These are phyloP conservation scores for Diplolepis rosae DNA, from an alignment of 2,888 invertebrate genomes.

Conservation along the genomic window DNA sequence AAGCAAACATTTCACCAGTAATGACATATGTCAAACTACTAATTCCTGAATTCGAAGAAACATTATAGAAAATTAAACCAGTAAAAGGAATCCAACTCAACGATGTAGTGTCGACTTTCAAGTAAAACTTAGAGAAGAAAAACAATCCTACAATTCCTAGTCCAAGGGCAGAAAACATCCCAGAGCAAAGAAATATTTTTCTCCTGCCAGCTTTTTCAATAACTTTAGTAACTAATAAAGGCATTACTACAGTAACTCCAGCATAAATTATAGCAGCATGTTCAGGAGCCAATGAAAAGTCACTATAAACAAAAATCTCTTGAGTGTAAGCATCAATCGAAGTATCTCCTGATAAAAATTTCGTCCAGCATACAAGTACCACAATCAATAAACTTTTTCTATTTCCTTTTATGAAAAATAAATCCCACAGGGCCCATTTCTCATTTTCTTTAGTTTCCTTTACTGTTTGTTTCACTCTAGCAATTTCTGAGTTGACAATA, in stretches of 20 bases:
- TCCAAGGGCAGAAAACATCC: slow-evolving; percentile 76
- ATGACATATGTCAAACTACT: slow-evolving; percentile 80
- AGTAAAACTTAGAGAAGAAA: slow-evolving; percentile 76
- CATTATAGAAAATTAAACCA: slow-evolving; percentile 78
- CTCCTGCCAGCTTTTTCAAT: slow-evolving; percentile 78
- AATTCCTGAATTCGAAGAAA: slow-evolving; percentile 79
- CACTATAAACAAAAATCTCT: slow-evolving; percentile 79
- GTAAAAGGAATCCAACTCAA: slow-evolving; percentile 77
- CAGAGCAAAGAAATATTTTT: slow-evolving; percentile 78
- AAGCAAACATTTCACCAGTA: slow-evolving; percentile 80
- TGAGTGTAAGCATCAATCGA: slow-evolving; percentile 78
- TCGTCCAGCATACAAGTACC: slow-evolving; percentile 78
- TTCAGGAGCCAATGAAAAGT: slow-evolving; percentile 74
- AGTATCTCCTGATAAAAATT: slow-evolving; percentile 79
- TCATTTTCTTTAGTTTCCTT: slow-evolving; percentile 66
- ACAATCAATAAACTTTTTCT: slow-evolving; percentile 78
- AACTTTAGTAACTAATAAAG: slow-evolving; percentile 73
- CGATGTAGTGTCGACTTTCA: slow-evolving; percentile 73
- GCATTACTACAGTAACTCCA: slow-evolving; percentile 75
- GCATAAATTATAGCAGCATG: slow-evolving; percentile 77
- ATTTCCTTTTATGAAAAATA: slow-evolving; percentile 75
- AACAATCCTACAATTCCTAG: slow-evolving; percentile 77
- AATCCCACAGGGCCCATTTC: slow-evolving; percentile 60
- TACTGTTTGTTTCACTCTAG: slow-evolving; percentile 76
- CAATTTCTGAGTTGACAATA: slow-evolving; percentile 77